A percentile compares a stretch with the other conserved stretches of the same genome.
Evolutionary conservation across 1,140 invertebrate genomes (phyloP).

Genomic region (Papilio aristodemus): DNA sequence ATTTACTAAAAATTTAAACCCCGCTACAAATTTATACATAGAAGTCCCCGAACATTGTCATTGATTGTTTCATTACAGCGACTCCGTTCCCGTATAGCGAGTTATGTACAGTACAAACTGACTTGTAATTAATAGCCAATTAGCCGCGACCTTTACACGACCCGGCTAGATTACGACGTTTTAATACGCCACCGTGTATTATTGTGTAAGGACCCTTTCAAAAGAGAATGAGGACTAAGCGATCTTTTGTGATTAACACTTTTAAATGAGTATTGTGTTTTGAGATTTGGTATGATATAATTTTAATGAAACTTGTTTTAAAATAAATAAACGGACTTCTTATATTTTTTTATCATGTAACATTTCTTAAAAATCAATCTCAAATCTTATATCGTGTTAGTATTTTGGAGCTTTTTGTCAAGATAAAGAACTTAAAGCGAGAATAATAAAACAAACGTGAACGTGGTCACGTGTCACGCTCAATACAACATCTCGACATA

Average conservation of each 20-base stretch:
- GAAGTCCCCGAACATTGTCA: background rate
- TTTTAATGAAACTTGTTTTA: background rate
- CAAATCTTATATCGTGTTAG: no score
- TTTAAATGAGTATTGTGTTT: conserved; percentile 1
- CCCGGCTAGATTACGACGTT: conserved; percentile 38
- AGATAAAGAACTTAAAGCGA: background rate
- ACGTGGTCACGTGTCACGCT: background rate
- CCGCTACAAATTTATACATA: background rate
- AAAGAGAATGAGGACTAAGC: background rate
- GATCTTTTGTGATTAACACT: conserved; percentile 26
- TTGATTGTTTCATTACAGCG: conserved; percentile 43
- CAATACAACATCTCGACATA: conserved; percentile 15
- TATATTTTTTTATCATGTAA: no score
- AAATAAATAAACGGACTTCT: no score
- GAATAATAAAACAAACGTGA: background rate
- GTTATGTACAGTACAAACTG: conserved; percentile 39
- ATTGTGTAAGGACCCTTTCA: conserved; percentile 25
- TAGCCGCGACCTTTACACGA: conserved; percentile 44
- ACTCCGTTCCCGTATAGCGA: conserved; percentile 33
- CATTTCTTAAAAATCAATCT: no score
- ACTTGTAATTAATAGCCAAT: conserved; percentile 58
- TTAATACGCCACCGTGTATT: conserved; percentile 30
- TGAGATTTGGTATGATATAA: background rate
- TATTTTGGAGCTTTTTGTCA: no score
- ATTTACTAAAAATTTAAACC: conserved; percentile 23